These are phyloP conservation scores for Tribolium madens DNA, from an alignment of 1,140 invertebrate species.

Conservation along the genomic window DNA sequence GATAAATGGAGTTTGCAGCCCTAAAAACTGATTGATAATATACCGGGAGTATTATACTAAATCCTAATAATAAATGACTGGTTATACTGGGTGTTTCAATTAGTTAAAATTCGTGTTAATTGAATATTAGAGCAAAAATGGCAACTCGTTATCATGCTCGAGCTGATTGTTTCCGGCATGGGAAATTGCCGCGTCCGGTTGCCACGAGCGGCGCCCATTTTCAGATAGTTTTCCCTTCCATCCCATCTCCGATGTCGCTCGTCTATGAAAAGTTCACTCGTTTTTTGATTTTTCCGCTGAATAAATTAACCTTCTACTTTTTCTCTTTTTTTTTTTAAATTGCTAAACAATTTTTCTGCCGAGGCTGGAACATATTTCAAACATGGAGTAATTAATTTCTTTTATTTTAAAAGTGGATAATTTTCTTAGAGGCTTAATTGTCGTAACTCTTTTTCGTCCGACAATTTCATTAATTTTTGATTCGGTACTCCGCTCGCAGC, in stretches of 20 bases:
- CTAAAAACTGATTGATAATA: neutral
- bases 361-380: neutral
- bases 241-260: neutral
- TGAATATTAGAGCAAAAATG: slow-evolving; percentile 53
- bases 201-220: slow-evolving; percentile 22
- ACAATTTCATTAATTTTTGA: slow-evolving; percentile 4
- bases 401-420: neutral
- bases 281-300: neutral
- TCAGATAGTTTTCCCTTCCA: slow-evolving; percentile 15
- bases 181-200: slow-evolving; percentile 59
- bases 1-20: slow-evolving; percentile 1
- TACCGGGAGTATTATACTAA: too few relatives aligned
- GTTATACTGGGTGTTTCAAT: neutral
- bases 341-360: neutral
- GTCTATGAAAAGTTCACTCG: neutral
- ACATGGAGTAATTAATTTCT: neutral
- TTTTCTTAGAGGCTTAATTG: neutral
- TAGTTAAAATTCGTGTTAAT: slow-evolving; percentile 36
- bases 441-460: neutral
- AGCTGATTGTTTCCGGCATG: slow-evolving; percentile 59
- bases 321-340: neutral
- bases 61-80: too few relatives aligned
- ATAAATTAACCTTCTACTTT: slow-evolving; percentile 24
- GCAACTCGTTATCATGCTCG: slow-evolving; percentile 58
- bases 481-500: neutral